Percentiles rank a stretch among this genome's conserved stretches.
phyloP scores from a whole-genome alignment of 2,797 vertebrate species.

The Spondyliosoma cantharus region DNA sequence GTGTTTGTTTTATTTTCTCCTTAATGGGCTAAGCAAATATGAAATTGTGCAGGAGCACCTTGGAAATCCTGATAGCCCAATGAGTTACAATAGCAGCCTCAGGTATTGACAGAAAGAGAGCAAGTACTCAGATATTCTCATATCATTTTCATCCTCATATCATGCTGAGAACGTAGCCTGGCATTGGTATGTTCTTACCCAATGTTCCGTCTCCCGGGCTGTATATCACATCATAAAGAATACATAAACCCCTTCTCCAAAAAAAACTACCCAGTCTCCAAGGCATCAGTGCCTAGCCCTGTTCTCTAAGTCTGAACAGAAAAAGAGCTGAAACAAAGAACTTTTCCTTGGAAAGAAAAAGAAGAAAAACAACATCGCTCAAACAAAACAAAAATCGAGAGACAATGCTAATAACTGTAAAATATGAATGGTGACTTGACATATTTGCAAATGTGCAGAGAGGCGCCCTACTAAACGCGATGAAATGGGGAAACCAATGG shows the following conservation, averaged over 20 bases:
- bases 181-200: slow-evolving; percentile 81
- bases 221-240: slow-evolving; percentile 86
- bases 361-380: slow-evolving; percentile 73
- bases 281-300: slow-evolving; percentile 78
- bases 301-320: slow-evolving; percentile 79
- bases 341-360: slow-evolving; percentile 77
- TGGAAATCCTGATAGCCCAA: slow-evolving; percentile 46
- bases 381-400: slow-evolving; percentile 60
- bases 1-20: slow-evolving; percentile 16
- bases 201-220: slow-evolving; percentile 81
- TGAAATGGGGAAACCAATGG: slow-evolving; percentile 81
- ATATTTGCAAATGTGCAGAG: slow-evolving; percentile 83
- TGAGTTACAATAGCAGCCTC: slow-evolving; percentile 65
- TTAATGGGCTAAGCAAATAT: slow-evolving; percentile 29
- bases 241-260: slow-evolving; percentile 78
- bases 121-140: slow-evolving; percentile 66
- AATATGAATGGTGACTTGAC: slow-evolving; percentile 83
- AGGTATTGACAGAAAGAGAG: slow-evolving; percentile 79
- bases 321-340: slow-evolving; percentile 80
- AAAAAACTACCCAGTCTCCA: slow-evolving; percentile 76
- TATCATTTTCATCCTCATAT: slow-evolving; percentile 80
- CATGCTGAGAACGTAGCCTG: slow-evolving; percentile 80
- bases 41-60: slow-evolving; percentile 41
- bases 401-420: slow-evolving; percentile 81
- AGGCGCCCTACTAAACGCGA: slow-evolving; percentile 82